Conservation (phyloP, 2,797 vertebrate genomes). For the Macropus fuliginosus region DNA sequence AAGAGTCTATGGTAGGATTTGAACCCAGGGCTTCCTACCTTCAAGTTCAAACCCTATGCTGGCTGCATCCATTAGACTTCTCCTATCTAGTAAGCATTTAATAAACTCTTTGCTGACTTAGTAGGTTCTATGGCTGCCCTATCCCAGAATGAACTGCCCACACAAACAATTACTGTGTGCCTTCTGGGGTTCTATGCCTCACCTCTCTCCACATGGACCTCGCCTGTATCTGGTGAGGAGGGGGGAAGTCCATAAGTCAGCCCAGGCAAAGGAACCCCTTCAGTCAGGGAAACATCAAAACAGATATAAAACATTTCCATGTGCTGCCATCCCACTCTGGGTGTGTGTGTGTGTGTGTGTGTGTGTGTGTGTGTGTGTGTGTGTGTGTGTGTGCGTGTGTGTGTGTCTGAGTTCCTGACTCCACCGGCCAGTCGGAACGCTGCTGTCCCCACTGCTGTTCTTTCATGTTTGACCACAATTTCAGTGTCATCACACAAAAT, state of each 20-base stretch:
- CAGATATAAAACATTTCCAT: constrained; percentile 85
- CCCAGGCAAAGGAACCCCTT: constrained; percentile 44
- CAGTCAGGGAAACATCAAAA: constrained; percentile 83
- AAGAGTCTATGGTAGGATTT: not conserved
- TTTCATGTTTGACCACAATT: constrained; percentile 88
- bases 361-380: not conserved
- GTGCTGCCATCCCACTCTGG: constrained; percentile 75
- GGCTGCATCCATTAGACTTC: not conserved
- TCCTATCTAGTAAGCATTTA: not conserved
- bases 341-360: not conserved
- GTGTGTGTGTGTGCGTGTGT: not conserved
- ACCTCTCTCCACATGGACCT: constrained; percentile 14
- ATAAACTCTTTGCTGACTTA: not conserved
- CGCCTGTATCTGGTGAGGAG: not conserved
- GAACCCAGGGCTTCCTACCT: not conserved
- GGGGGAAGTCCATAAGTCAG: constrained; percentile 17
- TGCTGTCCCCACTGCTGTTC: constrained; percentile 83
- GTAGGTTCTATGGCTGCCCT: not conserved
- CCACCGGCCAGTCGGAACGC: constrained; percentile 70
- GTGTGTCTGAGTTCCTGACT: constrained; percentile 78
- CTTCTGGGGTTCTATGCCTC: fast-evolving
- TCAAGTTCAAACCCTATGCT: not conserved
- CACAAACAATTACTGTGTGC: not conserved
- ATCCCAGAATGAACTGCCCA: not conserved
- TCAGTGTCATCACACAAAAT: constrained; percentile 88